These are phyloP conservation scores for Ophraella communa DNA, from an alignment of 2,888 invertebrate species.

Conservation along the genomic window DNA sequence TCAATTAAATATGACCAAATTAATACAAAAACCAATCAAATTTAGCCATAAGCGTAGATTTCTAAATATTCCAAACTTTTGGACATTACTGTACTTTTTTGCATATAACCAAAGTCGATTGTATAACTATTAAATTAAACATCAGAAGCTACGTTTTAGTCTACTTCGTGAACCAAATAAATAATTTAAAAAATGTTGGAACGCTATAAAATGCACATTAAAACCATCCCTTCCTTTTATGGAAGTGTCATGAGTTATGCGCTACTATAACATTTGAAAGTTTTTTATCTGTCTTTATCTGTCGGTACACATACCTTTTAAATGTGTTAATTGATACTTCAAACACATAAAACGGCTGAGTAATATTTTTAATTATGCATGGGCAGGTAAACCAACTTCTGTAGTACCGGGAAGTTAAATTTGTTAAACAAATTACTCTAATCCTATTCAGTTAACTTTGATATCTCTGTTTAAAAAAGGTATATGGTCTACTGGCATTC, in stretches of 20 bases:
- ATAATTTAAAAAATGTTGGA: neutral
- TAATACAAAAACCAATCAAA: too few relatives aligned
- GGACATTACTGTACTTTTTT: too few relatives aligned
- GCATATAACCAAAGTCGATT: too few relatives aligned
- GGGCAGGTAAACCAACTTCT: slow-evolving; percentile 24
- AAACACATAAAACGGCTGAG: slow-evolving; percentile 33
- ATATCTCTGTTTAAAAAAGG: slow-evolving; percentile 2
- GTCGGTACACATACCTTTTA: slow-evolving; percentile 35
- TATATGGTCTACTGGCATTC: neutral
- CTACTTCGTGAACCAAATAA: neutral
- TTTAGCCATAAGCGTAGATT: too few relatives aligned
- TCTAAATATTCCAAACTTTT: too few relatives aligned
- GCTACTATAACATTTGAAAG: neutral
- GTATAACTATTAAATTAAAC: too few relatives aligned
- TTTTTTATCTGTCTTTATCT: slow-evolving; percentile 20
- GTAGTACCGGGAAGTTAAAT: slow-evolving; percentile 24
- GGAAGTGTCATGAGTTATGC: neutral
- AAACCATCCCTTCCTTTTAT: neutral
- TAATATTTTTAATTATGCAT: slow-evolving; percentile 28
- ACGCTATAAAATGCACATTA: neutral
- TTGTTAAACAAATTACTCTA: slow-evolving; percentile 7
- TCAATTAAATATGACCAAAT: too few relatives aligned
- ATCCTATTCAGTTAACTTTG: slow-evolving; percentile 4
- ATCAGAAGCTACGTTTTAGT: too few relatives aligned
- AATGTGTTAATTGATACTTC: slow-evolving; percentile 34